A percentile compares a stretch with the other conserved stretches of the same genome.
phyloP scores from a whole-genome alignment of 2,888 invertebrate genomes.

The Spialia ferax region DNA sequence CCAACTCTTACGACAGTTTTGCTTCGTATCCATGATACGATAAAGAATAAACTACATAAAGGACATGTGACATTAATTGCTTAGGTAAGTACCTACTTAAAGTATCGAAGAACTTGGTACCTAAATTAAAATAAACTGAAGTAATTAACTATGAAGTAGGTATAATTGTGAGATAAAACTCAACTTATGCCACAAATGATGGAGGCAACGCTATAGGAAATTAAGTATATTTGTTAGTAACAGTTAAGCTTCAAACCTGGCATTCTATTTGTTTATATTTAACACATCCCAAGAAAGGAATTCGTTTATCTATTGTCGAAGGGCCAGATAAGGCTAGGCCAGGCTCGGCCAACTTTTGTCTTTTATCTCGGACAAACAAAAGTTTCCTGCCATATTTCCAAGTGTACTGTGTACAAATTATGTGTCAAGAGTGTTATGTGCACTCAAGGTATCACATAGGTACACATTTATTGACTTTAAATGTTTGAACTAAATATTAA shows the following conservation, averaged over 20 bases:
- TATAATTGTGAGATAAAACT: background rate
- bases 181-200: background rate
- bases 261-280: constrained; percentile 72
- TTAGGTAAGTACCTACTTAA: too few relatives aligned
- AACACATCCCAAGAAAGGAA: constrained; percentile 76
- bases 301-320: constrained; percentile 76
- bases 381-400: constrained; percentile 74
- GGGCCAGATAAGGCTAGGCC: constrained; percentile 72
- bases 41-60: too few relatives aligned
- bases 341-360: constrained; percentile 76
- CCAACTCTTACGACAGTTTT: too few relatives aligned
- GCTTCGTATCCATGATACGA: too few relatives aligned
- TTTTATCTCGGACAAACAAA: constrained; percentile 82
- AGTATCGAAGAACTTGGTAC: too few relatives aligned
- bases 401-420: constrained; percentile 43
- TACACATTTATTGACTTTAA: constrained; percentile 49
- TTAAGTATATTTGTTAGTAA: background rate
- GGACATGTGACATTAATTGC: too few relatives aligned
- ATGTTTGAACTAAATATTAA: constrained; percentile 41
- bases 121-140: too few relatives aligned
- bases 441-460: constrained; percentile 48
- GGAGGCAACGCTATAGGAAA: background rate
- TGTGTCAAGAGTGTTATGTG: constrained; percentile 55
- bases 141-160: too few relatives aligned
- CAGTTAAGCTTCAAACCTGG: constrained; percentile 39